Percentiles rank a stretch among this genome's conserved stretches.
phyloP scores from a whole-genome alignment of 1,140 invertebrate species.

The Zaprionus tsacasi region DNA sequence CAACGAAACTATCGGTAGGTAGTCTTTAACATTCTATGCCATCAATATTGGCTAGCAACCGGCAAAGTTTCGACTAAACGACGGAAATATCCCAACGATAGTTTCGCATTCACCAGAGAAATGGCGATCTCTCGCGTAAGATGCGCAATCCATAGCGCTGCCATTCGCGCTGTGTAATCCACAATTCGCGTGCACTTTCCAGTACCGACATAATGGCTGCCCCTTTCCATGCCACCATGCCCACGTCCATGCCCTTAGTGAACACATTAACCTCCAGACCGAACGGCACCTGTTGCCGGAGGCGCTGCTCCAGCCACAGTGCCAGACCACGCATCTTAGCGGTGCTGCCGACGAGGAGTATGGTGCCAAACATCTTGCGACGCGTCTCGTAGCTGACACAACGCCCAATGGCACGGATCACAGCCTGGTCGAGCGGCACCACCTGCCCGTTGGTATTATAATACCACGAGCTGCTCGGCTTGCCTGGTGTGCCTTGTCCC shows the following conservation, averaged over 20 bases:
- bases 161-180: constrained; percentile 95
- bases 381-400: constrained; percentile 95
- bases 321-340: constrained; percentile 94
- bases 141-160: constrained; percentile 92
- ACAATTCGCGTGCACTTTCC: constrained; percentile 96
- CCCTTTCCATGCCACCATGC: constrained; percentile 96
- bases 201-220: constrained; percentile 96
- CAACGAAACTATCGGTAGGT: not conserved
- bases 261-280: constrained; percentile 72
- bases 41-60: too few relatives aligned
- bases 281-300: constrained; percentile 86
- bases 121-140: constrained; percentile 93
- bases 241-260: constrained; percentile 94
- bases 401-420: constrained; percentile 95
- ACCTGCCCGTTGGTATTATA: constrained; percentile 90
- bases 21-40: too few relatives aligned
- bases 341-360: constrained; percentile 95
- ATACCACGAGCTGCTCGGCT: constrained; percentile 87
- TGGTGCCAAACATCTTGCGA: constrained; percentile 96
- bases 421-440: constrained; percentile 94
- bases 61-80: not conserved
- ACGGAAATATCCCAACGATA: not conserved
- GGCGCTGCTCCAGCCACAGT: constrained; percentile 94
- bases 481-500: constrained; percentile 54
- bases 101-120: constrained; percentile 90